Percentiles rank a stretch among this genome's conserved stretches.
phyloP scores from a whole-genome alignment of 2,797 vertebrate species.

The Phalanger gymnotis region DNA sequence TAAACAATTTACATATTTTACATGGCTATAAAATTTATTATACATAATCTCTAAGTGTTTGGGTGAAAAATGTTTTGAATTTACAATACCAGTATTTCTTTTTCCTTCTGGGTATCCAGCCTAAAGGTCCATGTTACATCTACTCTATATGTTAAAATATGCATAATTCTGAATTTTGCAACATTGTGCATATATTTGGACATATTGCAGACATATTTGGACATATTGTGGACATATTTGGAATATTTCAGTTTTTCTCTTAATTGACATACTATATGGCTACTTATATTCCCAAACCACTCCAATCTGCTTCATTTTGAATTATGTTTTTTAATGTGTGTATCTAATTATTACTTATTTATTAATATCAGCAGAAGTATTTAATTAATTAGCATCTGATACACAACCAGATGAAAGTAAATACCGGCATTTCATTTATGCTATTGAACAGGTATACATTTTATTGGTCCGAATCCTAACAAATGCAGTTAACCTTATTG shows the following conservation, averaged over 20 bases:
- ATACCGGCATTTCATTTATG: slow-evolving; percentile 80
- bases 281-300: slow-evolving; percentile 85
- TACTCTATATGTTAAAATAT: slow-evolving; percentile 84
- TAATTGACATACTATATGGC: slow-evolving; percentile 86
- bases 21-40: slow-evolving; percentile 30
- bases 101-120: slow-evolving; percentile 65
- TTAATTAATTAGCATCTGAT: slow-evolving; percentile 86
- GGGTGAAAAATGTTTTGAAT: slow-evolving; percentile 68
- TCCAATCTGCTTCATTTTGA: slow-evolving; percentile 84
- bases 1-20: slow-evolving; percentile 46
- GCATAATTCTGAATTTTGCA: slow-evolving; percentile 82
- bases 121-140: slow-evolving; percentile 75
- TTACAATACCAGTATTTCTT: slow-evolving; percentile 53
- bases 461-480: slow-evolving; percentile 82
- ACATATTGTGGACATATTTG: slow-evolving; percentile 88
- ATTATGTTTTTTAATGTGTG: slow-evolving; percentile 83
- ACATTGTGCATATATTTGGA: slow-evolving; percentile 87
- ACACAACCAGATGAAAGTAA: slow-evolving; percentile 83
- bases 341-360: slow-evolving; percentile 86
- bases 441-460: slow-evolving; percentile 79
- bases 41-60: slow-evolving; percentile 59
- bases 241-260: slow-evolving; percentile 86
- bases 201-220: slow-evolving; percentile 89
- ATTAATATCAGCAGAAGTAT: slow-evolving; percentile 84
- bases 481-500: slow-evolving; percentile 86